phyloP scores from a whole-genome alignment of 1,140 invertebrate genomes.

The Panagrolaimus sp. region DNA sequence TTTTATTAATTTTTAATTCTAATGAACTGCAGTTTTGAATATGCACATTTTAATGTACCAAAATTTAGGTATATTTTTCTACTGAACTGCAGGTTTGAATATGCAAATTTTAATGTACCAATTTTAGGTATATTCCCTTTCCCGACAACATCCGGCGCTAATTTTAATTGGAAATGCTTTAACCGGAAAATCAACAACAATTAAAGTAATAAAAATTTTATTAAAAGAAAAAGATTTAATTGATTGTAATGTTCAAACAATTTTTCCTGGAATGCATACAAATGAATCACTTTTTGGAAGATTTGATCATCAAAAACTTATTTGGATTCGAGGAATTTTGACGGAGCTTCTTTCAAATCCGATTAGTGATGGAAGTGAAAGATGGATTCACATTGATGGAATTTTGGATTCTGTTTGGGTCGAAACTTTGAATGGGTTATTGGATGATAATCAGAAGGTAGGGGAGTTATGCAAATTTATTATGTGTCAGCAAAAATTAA shows the following conservation, averaged over 20 bases:
- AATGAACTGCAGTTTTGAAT: too few species aligned
- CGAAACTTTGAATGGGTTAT: conserved; percentile 34
- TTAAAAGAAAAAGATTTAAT: conserved; percentile 3
- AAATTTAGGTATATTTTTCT: too few species aligned
- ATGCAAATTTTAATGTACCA: too few species aligned
- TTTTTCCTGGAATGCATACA: conserved; percentile 34
- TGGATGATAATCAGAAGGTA: conserved; percentile 37
- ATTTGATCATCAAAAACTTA: conserved; percentile 32
- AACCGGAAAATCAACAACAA: not conserved
- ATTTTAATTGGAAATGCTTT: not conserved
- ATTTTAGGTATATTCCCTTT: not conserved
- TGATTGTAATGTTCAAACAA: conserved; percentile 1
- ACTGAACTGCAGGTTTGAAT: too few species aligned
- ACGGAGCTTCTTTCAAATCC: conserved; percentile 13
- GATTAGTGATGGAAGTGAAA: conserved; percentile 27
- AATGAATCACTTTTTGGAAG: conserved; percentile 29
- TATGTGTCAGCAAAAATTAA: not conserved
- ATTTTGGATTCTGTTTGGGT: conserved; percentile 37
- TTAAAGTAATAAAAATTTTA: conserved; percentile 8
- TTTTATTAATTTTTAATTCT: too few species aligned
- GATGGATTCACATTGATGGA: conserved; percentile 36
- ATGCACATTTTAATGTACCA: too few species aligned
- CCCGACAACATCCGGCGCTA: not conserved
- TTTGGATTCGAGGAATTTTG: conserved; percentile 33
- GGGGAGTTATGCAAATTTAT: not conserved